Percentiles rank a stretch among this genome's conserved stretches.
Evolutionary conservation across 2,888 invertebrate species (phyloP).

Genomic region (Lepas anatifera): DNA sequence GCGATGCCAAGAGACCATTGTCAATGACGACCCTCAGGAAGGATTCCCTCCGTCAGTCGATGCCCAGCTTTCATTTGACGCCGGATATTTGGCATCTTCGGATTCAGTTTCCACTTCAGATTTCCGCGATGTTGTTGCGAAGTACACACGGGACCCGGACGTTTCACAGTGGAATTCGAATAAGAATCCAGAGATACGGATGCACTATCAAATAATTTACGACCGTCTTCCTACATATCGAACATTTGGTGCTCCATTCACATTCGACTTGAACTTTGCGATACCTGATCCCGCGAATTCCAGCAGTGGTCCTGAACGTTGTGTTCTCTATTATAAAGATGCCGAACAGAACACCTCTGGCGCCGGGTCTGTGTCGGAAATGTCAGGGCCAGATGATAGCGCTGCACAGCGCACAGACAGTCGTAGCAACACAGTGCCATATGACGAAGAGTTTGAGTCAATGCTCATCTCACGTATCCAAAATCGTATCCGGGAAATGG

Average conservation of each 20-base stretch:
- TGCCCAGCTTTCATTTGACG: neutral
- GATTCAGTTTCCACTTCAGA: neutral
- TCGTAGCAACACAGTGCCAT: neutral
- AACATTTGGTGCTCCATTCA: too few relatives aligned
- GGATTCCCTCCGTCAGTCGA: neutral
- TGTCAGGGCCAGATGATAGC: neutral
- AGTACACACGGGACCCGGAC: neutral
- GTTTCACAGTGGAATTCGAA: neutral
- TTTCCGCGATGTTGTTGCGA: neutral
- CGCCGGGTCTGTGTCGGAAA: neutral
- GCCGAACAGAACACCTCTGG: neutral
- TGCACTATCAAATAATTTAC: neutral
- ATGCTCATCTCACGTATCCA: neutral
- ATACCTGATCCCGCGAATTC: too few relatives aligned
- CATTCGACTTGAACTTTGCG: too few relatives aligned
- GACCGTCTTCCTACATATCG: neutral
- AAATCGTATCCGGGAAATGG: constrained; percentile 5
- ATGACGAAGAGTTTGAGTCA: neutral
- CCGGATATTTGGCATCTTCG: neutral
- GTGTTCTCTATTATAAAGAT: neutral
- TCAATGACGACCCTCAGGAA: neutral
- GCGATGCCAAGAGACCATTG: neutral
- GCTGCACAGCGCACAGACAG: neutral
- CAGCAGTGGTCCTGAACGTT: too few relatives aligned
- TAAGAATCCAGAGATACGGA: neutral